Percentiles rank a stretch among this genome's conserved stretches.
These are phyloP conservation scores for Paralichthys olivaceus DNA, from an alignment of 2,113 vertebrate genomes.

Conservation along the genomic window DNA sequence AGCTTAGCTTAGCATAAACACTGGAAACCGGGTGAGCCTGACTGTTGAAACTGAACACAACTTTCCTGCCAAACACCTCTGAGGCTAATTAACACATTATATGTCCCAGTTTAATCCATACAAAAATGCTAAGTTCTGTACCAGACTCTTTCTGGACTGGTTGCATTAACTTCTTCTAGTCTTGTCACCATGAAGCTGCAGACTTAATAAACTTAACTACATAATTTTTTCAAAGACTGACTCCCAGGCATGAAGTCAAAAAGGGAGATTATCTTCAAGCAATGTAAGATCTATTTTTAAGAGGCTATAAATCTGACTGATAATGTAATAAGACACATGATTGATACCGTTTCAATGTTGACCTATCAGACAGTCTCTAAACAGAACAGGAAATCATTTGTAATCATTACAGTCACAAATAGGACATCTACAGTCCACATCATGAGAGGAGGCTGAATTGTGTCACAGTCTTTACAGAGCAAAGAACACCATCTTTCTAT, in stretches of 20 bases:
- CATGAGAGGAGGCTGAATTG: conserved; percentile 1
- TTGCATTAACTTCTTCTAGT: not conserved
- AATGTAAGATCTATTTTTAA: conserved; percentile 29
- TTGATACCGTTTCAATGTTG: conserved; percentile 34
- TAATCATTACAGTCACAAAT: conserved; percentile 47
- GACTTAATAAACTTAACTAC: not conserved
- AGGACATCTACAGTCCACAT: conserved; percentile 21
- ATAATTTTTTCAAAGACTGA: conserved; percentile 13
- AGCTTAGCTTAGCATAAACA: not conserved
- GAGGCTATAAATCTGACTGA: conserved; percentile 52
- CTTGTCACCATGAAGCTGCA: not conserved
- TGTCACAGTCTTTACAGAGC: not conserved
- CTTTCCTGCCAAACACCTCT: not conserved
- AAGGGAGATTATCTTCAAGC: conserved; percentile 32
- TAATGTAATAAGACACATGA: conserved; percentile 41
- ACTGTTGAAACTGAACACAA: not conserved
- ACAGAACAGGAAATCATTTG: conserved; percentile 54
- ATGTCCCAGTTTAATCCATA: not conserved
- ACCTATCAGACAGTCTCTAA: conserved; percentile 66
- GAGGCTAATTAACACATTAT: not conserved
- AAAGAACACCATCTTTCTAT: not conserved
- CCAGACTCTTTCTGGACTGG: not conserved
- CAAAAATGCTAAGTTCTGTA: not conserved
- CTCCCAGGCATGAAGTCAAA: conserved; percentile 23
- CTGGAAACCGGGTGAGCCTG: not conserved